Conservation (phyloP, 2,888 invertebrate genomes). For the Drosophila atripex region DNA sequence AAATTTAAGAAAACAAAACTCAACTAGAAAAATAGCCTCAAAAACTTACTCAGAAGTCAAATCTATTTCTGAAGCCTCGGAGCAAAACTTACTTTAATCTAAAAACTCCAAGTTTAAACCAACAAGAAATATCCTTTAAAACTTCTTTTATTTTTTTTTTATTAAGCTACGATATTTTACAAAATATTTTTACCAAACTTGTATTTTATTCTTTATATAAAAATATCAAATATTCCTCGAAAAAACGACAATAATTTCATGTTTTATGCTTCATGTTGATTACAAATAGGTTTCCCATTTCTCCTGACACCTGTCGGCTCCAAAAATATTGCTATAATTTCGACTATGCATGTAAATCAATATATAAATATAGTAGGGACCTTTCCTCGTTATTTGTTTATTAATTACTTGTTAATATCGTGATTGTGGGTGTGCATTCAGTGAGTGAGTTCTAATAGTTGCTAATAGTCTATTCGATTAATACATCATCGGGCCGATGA, state of each 20-base stretch:
- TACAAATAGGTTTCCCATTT: slow-evolving; percentile 32
- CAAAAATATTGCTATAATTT: slow-evolving; percentile 57
- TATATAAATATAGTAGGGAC: slow-evolving; percentile 48
- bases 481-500: slow-evolving; percentile 62
- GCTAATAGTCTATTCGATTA: slow-evolving; percentile 70
- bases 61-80: background rate
- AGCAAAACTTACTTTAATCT: slow-evolving; percentile 44
- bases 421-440: slow-evolving; percentile 40
- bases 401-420: slow-evolving; percentile 25
- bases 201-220: slow-evolving; percentile 58
- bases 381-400: slow-evolving; percentile 34
- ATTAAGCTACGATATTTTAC: slow-evolving; percentile 60
- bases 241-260: slow-evolving; percentile 57
- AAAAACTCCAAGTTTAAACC: slow-evolving; percentile 2
- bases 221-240: slow-evolving; percentile 70
- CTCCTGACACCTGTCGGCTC: slow-evolving; percentile 13
- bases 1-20: background rate
- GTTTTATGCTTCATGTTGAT: slow-evolving; percentile 8
- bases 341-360: slow-evolving; percentile 37
- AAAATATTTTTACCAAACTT: slow-evolving; percentile 51
- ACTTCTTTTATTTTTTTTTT: slow-evolving; percentile 48
- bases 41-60: slow-evolving; percentile 25
- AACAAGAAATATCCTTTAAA: slow-evolving; percentile 3
- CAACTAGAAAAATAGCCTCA: background rate
- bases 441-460: slow-evolving; percentile 48